Evolutionary conservation across 2,797 vertebrate genomes (phyloP).

Genomic region (Hippopotamyrus pictus): DNA sequence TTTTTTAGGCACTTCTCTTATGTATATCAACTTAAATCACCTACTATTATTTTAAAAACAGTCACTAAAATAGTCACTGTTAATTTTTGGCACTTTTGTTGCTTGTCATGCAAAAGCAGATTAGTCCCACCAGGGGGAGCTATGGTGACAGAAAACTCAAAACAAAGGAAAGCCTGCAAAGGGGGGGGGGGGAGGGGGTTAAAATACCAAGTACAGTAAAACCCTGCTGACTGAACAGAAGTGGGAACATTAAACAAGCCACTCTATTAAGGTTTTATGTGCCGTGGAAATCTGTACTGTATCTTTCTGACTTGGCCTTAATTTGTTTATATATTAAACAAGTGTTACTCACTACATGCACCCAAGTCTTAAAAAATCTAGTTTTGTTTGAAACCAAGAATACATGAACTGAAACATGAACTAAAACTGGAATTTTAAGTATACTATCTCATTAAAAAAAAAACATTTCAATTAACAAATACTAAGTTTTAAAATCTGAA

Average conservation of each 20-base stretch:
- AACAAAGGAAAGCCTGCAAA: background rate
- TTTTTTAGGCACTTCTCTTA: background rate
- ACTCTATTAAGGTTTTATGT: background rate
- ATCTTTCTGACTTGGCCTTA: background rate
- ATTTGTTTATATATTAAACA: background rate
- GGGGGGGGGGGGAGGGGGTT: background rate
- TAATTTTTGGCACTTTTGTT: background rate
- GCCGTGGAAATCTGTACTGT: background rate
- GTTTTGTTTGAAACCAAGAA: background rate
- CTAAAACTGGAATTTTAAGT: background rate
- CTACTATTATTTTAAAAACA: background rate
- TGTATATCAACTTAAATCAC: background rate
- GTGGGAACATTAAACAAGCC: background rate
- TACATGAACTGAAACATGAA: background rate
- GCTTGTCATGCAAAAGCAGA: background rate
- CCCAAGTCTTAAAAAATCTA: background rate
- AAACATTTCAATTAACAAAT: constrained; percentile 15
- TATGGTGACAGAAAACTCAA: constrained; percentile 33
- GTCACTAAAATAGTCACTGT: background rate
- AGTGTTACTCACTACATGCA: background rate
- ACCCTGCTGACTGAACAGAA: constrained; percentile 6
- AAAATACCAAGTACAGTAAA: constrained; percentile 1
- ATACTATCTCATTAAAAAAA: background rate
- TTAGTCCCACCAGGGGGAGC: constrained; percentile 53
- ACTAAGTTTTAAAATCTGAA: background rate